Evolutionary conservation across 2,113 vertebrate species (phyloP).

Genomic region (Zosterops pallidus): DNA sequence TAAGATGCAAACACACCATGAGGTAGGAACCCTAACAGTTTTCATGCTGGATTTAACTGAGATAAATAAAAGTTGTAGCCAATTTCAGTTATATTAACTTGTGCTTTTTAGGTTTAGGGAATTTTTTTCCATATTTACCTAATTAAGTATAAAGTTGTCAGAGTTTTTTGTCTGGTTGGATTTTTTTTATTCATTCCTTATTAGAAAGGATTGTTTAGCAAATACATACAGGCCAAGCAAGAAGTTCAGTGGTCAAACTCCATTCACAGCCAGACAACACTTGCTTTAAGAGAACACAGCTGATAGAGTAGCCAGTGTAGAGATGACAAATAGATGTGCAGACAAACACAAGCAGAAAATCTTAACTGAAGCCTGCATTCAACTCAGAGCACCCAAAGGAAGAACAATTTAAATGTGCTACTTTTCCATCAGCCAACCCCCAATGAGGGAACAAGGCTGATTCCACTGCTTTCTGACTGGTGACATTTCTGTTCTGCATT

Average conservation of each 20-base stretch:
- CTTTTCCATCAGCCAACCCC: background rate
- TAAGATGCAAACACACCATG: background rate
- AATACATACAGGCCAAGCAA: background rate
- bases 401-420: background rate
- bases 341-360: accelerated
- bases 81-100: background rate
- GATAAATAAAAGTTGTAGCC: background rate
- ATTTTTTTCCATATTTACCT: background rate
- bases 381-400: background rate
- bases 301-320: accelerated
- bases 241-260: background rate
- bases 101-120: background rate
- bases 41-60: background rate
- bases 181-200: background rate
- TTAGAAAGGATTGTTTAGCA: background rate
- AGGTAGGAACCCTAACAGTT: background rate
- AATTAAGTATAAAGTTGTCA: background rate
- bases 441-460: background rate
- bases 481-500: background rate
- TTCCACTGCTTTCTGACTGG: accelerated
- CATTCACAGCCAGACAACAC: accelerated
- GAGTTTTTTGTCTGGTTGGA: background rate
- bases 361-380: background rate
- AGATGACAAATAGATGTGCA: accelerated
- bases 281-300: background rate